Base-by-base conservation (phyloP, 2,888 invertebrate genomes). In the Cephus nigrinus region DNA sequence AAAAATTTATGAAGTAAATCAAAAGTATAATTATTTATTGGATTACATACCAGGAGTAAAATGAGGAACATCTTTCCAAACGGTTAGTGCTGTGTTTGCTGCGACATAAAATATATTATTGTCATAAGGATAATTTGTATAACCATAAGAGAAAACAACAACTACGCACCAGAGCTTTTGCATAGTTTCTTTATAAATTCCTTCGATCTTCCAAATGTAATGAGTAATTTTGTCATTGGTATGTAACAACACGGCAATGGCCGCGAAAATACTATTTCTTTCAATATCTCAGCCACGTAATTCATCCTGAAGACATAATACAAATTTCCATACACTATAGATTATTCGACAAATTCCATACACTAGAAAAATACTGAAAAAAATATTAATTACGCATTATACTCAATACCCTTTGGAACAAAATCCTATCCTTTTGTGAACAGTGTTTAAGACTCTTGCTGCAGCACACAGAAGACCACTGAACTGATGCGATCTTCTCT, bases 401-500 rank as follows among this genome's bases (percentile, higher is more conserved):
- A 55, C 23, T 55, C 11, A 31, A 31, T 87, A 90, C 89, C 88
- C 89, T 71, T 75, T 83, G 23, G 84, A 77, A 79, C 87, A 85
- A 78, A 89, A 90, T 69, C 84, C 86, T 36, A 88, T 79, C 77
- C 80, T 87, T 76, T 81, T 84, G 34, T 90, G 87, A 3, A 88
- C 88, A 78, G 87, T 91, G n/a, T 80, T 80, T 34, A 91, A 77
- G 68, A 88, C 81, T 76, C 84, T 84, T 68, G 83, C 75, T 74
- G 91, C 87, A 11, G 91, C 88, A 79, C 86, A 88, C 76, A 91
- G 84, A 31, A 91, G 82, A 15, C 91, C 91, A 76, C 88, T 88
- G 76, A 91, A 91, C 78, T 91, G 91, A 84, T 91, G 90, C 12
- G 90, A 85, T 81, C 91, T 87, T 82, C 91, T 90, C 90, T 90